phyloP scores from a whole-genome alignment of 2,888 invertebrate species.

The Rotaria socialis region DNA sequence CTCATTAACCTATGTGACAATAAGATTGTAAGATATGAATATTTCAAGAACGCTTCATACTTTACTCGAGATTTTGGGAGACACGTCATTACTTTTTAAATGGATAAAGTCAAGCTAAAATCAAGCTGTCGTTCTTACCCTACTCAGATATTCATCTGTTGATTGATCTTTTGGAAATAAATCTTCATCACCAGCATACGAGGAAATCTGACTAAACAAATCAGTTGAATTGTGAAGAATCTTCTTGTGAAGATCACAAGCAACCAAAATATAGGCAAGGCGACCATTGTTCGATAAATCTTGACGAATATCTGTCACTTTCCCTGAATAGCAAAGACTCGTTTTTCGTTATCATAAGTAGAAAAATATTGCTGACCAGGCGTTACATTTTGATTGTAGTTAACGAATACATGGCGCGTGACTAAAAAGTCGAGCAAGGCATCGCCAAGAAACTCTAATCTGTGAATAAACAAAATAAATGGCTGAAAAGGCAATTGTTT shows the following conservation, averaged over 20 bases:
- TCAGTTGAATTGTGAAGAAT: slow-evolving; percentile 31
- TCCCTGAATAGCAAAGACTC: slow-evolving; percentile 37
- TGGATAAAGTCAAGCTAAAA: not conserved
- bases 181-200: not conserved
- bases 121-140: not conserved
- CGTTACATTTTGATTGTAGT: slow-evolving; percentile 31
- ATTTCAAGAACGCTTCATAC: too few relatives aligned
- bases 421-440: slow-evolving; percentile 44
- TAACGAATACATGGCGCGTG: slow-evolving; percentile 39
- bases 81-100: too few relatives aligned
- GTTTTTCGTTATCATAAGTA: not conserved
- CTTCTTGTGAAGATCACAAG: slow-evolving; percentile 40
- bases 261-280: slow-evolving; percentile 47
- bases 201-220: not conserved
- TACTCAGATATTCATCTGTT: not conserved
- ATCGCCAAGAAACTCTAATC: slow-evolving; percentile 46
- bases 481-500: too few relatives aligned
- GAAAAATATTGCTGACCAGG: slow-evolving; percentile 33
- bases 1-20: too few relatives aligned
- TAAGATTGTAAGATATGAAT: too few relatives aligned
- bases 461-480: not conserved
- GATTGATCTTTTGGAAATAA: not conserved
- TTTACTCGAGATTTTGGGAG: too few relatives aligned
- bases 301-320: slow-evolving; percentile 47
- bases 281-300: slow-evolving; percentile 47